phyloP scores from a whole-genome alignment of 2,888 invertebrate species.

The Criorhina ranunculi region DNA sequence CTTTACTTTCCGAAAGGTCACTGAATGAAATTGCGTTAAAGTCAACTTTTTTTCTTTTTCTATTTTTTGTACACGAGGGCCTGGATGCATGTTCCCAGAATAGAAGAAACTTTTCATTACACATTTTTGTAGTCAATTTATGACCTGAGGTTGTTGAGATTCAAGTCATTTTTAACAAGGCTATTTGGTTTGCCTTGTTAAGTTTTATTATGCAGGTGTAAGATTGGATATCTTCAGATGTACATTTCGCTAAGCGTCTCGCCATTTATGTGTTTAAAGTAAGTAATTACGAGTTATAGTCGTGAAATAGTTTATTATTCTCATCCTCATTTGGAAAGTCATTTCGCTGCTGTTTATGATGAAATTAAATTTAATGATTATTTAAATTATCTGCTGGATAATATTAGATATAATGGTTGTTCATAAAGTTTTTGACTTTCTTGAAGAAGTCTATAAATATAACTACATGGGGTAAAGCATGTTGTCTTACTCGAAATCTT shows the following conservation, averaged over 20 bases:
- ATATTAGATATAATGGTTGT: too few species aligned
- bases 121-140: slow-evolving; percentile 44
- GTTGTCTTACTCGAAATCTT: too few species aligned
- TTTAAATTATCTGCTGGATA: too few species aligned
- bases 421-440: too few species aligned
- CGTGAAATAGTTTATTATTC: background rate
- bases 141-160: slow-evolving; percentile 22
- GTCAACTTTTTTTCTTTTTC: slow-evolving; percentile 5
- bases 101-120: slow-evolving; percentile 32
- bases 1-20: slow-evolving; percentile 49
- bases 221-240: background rate
- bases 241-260: background rate
- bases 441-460: too few species aligned
- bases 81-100: background rate
- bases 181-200: slow-evolving; percentile 19
- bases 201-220: slow-evolving; percentile 10
- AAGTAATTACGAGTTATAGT: background rate
- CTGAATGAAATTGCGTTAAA: slow-evolving; percentile 32
- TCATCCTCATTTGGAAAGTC: background rate
- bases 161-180: background rate
- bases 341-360: background rate
- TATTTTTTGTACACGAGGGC: too few species aligned
- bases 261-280: background rate
- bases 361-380: too few species aligned
- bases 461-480: too few species aligned